These are phyloP conservation scores for Diachasma alloeum DNA, from an alignment of 1,140 invertebrate genomes.

Conservation along the genomic window DNA sequence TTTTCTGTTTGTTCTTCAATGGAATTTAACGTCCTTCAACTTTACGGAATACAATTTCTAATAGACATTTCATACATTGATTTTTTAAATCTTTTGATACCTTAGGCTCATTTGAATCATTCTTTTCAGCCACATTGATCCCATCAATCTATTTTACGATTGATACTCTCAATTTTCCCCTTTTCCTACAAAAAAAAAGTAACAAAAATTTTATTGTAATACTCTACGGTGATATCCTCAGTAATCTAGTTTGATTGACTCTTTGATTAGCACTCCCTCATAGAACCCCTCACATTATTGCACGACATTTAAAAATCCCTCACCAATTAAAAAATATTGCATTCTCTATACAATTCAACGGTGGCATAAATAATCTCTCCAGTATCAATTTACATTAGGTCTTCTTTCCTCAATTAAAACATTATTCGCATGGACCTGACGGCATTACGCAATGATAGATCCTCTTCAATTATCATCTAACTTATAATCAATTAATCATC, in stretches of 20 bases:
- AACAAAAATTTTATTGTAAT: background rate
- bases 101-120: no score
- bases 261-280: constrained; percentile 46
- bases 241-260: constrained; percentile 49
- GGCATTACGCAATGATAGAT: background rate
- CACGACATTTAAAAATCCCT: background rate
- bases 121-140: no score
- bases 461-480: background rate
- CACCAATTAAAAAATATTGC: background rate
- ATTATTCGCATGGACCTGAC: background rate
- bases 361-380: background rate
- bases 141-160: background rate
- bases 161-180: background rate
- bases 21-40: no score
- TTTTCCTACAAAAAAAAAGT: background rate
- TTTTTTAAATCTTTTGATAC: no score
- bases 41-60: no score
- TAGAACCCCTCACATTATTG: background rate
- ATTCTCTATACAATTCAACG: background rate
- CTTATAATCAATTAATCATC: background rate
- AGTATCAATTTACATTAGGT: background rate
- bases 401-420: background rate
- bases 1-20: no score
- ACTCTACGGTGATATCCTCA: constrained; percentile 17
- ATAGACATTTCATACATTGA: no score